A percentile compares a stretch with the other conserved stretches of the same genome.
Conservation (phyloP, 2,797 vertebrate genomes). For the Sebastolobus alascanus region DNA sequence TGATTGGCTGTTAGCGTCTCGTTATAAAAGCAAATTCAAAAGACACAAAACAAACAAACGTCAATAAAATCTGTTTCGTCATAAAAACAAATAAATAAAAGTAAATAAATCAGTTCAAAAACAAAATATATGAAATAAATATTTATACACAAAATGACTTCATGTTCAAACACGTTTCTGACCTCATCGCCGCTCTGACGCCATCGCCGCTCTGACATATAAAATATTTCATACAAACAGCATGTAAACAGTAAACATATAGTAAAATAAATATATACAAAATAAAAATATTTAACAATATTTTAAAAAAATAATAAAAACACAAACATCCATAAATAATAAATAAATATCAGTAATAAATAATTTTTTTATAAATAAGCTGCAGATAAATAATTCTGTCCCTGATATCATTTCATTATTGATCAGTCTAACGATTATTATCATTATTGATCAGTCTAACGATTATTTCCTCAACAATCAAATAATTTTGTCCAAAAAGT, state of each 20-base stretch:
- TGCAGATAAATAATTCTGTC: no score
- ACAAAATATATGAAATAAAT: neutral
- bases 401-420: no score
- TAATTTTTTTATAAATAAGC: neutral
- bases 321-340: neutral
- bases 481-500: no score
- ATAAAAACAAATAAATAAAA: neutral
- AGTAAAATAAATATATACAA: neutral
- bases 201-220: neutral
- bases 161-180: neutral
- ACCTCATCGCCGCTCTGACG: neutral
- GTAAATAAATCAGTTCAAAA: neutral
- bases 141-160: neutral
- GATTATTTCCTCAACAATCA: no score
- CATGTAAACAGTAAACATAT: no score
- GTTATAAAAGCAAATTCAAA: neutral
- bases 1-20: neutral
- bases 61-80: neutral
- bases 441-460: no score
- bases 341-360: constrained; percentile 15
- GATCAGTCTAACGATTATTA: no score
- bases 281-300: neutral
- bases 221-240: neutral
- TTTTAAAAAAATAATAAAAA: neutral
- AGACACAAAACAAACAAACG: neutral